Percentiles rank a stretch among this genome's conserved stretches.
Evolutionary conservation across 2,797 vertebrate genomes (phyloP).

Genomic region (Dryobates pubescens): DNA sequence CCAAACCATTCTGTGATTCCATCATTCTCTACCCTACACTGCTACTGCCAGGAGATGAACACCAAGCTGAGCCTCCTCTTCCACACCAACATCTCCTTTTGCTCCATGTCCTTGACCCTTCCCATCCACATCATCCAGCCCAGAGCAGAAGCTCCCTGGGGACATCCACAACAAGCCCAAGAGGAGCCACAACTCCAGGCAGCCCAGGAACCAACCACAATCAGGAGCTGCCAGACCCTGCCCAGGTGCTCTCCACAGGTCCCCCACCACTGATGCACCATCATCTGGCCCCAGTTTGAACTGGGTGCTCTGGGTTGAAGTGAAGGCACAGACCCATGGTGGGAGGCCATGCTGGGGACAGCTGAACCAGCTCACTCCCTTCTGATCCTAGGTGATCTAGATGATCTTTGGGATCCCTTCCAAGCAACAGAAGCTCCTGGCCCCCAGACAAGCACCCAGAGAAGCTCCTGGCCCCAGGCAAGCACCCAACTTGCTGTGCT

Average conservation of each 20-base stretch:
- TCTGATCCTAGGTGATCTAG: too few relatives aligned
- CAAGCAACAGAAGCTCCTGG: not conserved
- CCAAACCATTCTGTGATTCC: not conserved
- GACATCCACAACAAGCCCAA: not conserved
- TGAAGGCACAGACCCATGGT: fast-evolving
- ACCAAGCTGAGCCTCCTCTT: not conserved
- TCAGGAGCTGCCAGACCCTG: not conserved
- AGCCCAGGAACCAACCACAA: not conserved
- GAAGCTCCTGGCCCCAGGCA: too few relatives aligned
- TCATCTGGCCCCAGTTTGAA: not conserved
- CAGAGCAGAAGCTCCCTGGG: not conserved
- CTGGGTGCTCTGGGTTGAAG: not conserved
- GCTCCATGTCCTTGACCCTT: fast-evolving
- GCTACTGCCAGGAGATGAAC: not conserved
- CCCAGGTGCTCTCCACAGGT: fast-evolving
- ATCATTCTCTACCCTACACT: not conserved
- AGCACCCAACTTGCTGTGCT: too few relatives aligned
- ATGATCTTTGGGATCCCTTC: not conserved
- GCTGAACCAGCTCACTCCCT: not conserved
- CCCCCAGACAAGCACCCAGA: too few relatives aligned
- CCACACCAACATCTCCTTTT: fast-evolving
- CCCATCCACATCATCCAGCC: not conserved
- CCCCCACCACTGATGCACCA: fast-evolving
- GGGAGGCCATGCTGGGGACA: too few relatives aligned
- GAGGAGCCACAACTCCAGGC: fast-evolving